Base-by-base conservation (phyloP, 2,113 vertebrate species). In the Bufo gargarizans region DNA sequence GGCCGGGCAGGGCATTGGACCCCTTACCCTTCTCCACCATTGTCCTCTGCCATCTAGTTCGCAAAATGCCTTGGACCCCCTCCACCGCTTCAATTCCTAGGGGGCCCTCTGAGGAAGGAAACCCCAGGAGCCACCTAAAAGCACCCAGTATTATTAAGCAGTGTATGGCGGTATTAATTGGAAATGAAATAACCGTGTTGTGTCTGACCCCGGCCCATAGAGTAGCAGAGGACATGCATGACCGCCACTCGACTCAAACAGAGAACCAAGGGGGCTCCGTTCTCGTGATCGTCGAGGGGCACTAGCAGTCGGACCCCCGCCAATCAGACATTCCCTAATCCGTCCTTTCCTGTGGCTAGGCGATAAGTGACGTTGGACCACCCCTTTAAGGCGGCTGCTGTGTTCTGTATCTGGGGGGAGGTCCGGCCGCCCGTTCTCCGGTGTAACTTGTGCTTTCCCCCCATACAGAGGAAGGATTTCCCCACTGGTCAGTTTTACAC, bases 381-480 rank as follows among this genome's bases (percentile, higher is more conserved):
- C 33, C 33, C 33, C 33, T 33, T 33, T 33, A 33, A 33, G 33
- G 33, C 33, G 33, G 33, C 33, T 33, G 53, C 9, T 58, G 56
- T 58, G 56, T n/a, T n/a, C n/a, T n/a, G n/a, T n/a, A n/a, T 58
- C 56, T 58, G 56, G 56, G 69, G 33, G 67, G 67, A 13, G 22
- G 67, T 22, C 17, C 10, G 67, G 22, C 61, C n/a, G 22, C 10
- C 58, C 8, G 22, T 22, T 1, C 88, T 49, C 22, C 0, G 8
- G n/a, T 2, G 43, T 76, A 20, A 76, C 22, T 78, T 69, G 90
- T 90, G 79, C 11, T 77, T 20, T 50, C 22, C 33, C 33, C 12
- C 19, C 7, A 6, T 82, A 33, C 92, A 96, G 96, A 95, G 94
- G 88, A 96, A 95, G 77, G 93, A 96, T 89, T 96, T 95, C 88